phyloP scores from a whole-genome alignment of 1,140 invertebrate species.

The Chrysoperla carnea region DNA sequence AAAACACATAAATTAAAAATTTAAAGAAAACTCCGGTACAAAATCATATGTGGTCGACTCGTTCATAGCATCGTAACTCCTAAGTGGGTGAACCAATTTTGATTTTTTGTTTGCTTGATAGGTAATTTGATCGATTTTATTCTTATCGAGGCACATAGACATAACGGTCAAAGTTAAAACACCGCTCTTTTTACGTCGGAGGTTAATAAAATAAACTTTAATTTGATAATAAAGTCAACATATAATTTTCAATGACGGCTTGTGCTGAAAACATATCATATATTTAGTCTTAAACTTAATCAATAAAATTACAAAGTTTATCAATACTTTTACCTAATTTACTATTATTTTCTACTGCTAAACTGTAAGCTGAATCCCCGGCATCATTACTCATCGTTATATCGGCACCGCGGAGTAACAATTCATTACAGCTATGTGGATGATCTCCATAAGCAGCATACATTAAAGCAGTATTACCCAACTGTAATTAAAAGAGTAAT shows the following conservation, averaged over 20 bases:
- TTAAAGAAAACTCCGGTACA: no score
- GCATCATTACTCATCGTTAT: constrained; percentile 59
- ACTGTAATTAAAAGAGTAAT: constrained; percentile 30
- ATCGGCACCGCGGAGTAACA: constrained; percentile 60
- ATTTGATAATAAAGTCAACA: constrained; percentile 18
- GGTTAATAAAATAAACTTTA: constrained; percentile 4
- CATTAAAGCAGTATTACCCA: constrained; percentile 75
- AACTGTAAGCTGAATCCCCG: constrained; percentile 62
- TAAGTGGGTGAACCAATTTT: no score
- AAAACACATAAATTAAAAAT: no score
- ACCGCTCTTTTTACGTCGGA: no score
- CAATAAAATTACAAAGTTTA: constrained; percentile 3
- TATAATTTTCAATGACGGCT: constrained; percentile 35
- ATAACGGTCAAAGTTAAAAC: neutral
- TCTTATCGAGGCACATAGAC: neutral
- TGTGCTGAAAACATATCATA: constrained; percentile 34
- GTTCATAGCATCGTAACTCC: no score
- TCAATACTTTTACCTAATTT: constrained; percentile 29
- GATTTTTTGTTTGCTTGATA: no score
- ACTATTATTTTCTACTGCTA: constrained; percentile 52
- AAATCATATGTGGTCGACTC: no score
- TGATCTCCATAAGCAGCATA: constrained; percentile 77
- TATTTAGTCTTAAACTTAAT: constrained; percentile 6
- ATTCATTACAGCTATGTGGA: constrained; percentile 65
- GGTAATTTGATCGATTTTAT: neutral